Conservation (phyloP, 2,888 invertebrate species). For the Vandiemenella viatica region DNA sequence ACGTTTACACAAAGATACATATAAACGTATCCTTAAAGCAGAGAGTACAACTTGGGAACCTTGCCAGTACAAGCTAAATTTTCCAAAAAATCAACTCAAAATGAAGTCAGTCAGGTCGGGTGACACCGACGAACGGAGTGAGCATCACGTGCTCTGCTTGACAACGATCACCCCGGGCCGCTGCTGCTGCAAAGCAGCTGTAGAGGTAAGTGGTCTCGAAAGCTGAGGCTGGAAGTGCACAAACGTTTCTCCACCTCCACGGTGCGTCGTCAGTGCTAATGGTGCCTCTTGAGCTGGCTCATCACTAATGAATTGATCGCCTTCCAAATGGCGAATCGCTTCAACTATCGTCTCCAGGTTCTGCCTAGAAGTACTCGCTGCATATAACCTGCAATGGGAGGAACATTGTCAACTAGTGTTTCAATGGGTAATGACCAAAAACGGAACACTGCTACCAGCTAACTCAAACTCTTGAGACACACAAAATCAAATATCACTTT, state of each 20-base stretch:
- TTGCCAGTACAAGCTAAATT: too few relatives aligned
- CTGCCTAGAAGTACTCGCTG: constrained; percentile 68
- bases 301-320: constrained; percentile 83
- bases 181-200: constrained; percentile 39
- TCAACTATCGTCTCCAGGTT: constrained; percentile 97
- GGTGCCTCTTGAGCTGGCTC: constrained; percentile 43
- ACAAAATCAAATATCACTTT: too few relatives aligned
- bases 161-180: constrained; percentile 85
- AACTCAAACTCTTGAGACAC: too few relatives aligned
- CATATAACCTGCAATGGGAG: constrained; percentile 31
- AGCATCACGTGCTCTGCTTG: constrained; percentile 32
- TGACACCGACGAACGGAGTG: not conserved
- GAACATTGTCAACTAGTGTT: not conserved
- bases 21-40: too few relatives aligned
- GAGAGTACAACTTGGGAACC: too few relatives aligned
- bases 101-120: not conserved
- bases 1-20: too few relatives aligned
- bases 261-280: constrained; percentile 38
- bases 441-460: not conserved
- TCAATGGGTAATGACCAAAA: not conserved
- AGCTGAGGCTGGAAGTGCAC: constrained; percentile 26
- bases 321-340: constrained; percentile 94
- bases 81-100: too few relatives aligned
- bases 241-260: constrained; percentile 5
- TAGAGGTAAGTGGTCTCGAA: constrained; percentile 27